These are phyloP conservation scores for Bergia sp. DNA, from an alignment of 92 coral and sea anemone species.

Conservation along the genomic window DNA sequence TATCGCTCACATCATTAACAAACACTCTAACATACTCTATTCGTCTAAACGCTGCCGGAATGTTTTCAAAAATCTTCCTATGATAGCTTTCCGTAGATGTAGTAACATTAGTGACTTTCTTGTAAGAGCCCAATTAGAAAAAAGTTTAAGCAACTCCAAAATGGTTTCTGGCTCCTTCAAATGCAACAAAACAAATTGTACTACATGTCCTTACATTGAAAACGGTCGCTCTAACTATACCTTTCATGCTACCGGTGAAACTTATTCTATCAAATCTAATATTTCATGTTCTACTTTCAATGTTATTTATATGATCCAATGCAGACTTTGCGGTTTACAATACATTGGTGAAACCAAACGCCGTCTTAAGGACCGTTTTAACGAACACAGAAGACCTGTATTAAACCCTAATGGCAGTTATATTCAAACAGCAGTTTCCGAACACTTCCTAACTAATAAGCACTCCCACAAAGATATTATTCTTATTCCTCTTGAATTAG, in stretches of 20 bases:
- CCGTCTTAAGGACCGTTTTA: not conserved
- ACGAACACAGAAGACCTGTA: conserved; percentile 1
- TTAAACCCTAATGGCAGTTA: not conserved
- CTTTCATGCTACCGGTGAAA: conserved; percentile 1
- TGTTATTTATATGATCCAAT: conserved; percentile 1
- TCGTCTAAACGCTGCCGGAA: not conserved
- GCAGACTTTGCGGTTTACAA: conserved; percentile 2
- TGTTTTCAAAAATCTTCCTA: conserved; percentile 11
- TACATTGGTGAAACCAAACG: conserved; percentile 4
- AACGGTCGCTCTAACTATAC: not conserved
- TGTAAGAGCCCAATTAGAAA: not conserved
- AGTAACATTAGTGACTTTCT: conserved; percentile 7
- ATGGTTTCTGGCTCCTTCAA: not conserved
- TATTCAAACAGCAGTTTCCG: conserved; percentile 1
- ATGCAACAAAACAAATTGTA: conserved; percentile 1
- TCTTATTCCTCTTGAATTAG: not conserved
- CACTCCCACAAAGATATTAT: not conserved
- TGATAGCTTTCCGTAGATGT: conserved; percentile 19
- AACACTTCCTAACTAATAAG: not conserved
- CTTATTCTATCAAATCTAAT: not conserved
- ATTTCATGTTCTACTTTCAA: conserved; percentile 5
- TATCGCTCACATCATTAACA: conserved; percentile 2
- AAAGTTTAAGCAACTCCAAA: conserved; percentile 15
- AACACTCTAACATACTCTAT: conserved; percentile 28
- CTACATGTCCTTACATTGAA: conserved; percentile 14